These are phyloP conservation scores for Sphaerophoria taeniata DNA, from an alignment of 2,888 invertebrate genomes.

Conservation along the genomic window DNA sequence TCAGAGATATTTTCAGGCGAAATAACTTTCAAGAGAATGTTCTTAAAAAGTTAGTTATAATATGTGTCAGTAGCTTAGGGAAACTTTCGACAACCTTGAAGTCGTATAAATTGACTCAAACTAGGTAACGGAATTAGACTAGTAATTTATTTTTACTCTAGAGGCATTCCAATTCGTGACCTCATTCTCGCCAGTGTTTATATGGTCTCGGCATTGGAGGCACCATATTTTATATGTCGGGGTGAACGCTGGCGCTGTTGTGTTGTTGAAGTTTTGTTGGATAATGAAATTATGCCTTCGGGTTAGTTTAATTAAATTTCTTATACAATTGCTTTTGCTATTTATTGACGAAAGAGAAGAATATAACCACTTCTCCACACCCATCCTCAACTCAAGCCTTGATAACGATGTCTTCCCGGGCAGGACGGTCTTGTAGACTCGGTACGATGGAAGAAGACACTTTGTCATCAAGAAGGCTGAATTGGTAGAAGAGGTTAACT, in stretches of 20 bases:
- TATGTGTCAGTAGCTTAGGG: slow-evolving; percentile 25
- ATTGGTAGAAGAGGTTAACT: slow-evolving; percentile 42
- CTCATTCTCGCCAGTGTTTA: neutral
- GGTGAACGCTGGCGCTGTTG: neutral
- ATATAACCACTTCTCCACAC: neutral
- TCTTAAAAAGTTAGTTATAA: slow-evolving; percentile 15
- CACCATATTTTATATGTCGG: slow-evolving; percentile 19
- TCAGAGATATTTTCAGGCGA: slow-evolving; percentile 6
- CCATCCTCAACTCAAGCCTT: neutral
- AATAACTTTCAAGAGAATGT: neutral
- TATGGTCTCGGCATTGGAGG: slow-evolving; percentile 24
- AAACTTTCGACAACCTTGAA: slow-evolving; percentile 19
- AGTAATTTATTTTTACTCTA: slow-evolving; percentile 55
- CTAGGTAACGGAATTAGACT: slow-evolving; percentile 59
- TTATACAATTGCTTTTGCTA: slow-evolving; percentile 37
- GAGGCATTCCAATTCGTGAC: slow-evolving; percentile 7
- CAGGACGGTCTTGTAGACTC: neutral
- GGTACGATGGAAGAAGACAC: neutral
- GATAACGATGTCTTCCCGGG: neutral
- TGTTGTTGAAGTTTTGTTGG: slow-evolving; percentile 30
- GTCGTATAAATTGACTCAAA: slow-evolving; percentile 49
- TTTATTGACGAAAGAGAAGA: slow-evolving; percentile 5
- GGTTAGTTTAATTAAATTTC: slow-evolving; percentile 55
- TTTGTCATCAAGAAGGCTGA: slow-evolving; percentile 7
- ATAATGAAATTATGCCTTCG: slow-evolving; percentile 41